phyloP scores from a whole-genome alignment of 2,113 vertebrate genomes.

The Petrocephalus zakoni region DNA sequence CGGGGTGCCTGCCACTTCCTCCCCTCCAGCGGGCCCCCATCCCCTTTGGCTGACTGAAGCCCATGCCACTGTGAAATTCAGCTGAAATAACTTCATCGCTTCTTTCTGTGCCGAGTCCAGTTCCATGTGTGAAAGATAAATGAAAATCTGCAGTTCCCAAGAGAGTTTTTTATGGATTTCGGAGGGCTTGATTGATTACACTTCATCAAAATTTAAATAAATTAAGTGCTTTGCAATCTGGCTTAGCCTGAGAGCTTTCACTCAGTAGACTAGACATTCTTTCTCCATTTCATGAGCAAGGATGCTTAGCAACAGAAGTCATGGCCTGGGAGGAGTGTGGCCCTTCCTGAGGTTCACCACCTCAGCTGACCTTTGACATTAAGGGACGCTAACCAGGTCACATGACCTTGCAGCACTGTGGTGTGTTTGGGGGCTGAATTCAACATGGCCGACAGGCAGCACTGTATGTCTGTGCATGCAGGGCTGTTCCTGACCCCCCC shows the following conservation, averaged over 20 bases:
- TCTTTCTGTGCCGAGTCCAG: not conserved
- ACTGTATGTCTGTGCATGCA: not conserved
- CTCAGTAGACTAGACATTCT: not conserved
- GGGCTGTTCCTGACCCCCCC: not conserved
- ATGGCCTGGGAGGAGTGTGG: not conserved
- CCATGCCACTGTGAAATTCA: not conserved
- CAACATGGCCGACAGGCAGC: not conserved
- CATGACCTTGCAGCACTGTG: not conserved
- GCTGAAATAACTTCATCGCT: not conserved
- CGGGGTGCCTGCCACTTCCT: not conserved
- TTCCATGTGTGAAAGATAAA: not conserved
- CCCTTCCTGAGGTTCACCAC: not conserved
- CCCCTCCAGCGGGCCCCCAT: not conserved
- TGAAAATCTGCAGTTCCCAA: not conserved
- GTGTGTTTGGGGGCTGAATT: not conserved
- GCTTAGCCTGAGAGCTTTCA: not conserved
- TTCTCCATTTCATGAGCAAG: not conserved
- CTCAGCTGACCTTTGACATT: not conserved
- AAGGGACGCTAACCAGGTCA: not conserved
- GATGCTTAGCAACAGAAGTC: not conserved
- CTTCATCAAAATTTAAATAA: not conserved
- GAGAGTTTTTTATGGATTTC: not conserved
- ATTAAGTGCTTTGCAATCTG: not conserved
- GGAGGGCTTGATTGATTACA: not conserved
- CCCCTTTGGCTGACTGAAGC: not conserved